Conservation (phyloP, 2,113 vertebrate genomes). For the Edolisoma coerulescens region DNA sequence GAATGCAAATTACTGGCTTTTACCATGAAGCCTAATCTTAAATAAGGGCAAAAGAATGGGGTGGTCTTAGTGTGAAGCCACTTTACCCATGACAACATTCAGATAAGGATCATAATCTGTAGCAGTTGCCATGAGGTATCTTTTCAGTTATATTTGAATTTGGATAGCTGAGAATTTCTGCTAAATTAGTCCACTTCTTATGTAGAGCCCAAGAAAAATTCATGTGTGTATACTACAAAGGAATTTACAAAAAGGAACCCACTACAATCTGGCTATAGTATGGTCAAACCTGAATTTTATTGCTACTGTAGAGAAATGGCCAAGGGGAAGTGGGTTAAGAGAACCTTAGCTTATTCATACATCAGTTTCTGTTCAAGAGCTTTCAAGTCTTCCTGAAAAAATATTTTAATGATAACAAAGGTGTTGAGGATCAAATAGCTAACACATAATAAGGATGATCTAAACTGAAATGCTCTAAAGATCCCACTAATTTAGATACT, state of each 20-base stretch:
- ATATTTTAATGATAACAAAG: neutral
- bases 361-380: neutral
- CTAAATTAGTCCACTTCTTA: neutral
- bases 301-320: neutral
- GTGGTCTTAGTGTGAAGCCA: neutral
- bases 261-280: neutral
- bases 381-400: neutral
- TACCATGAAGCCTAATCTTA: neutral
- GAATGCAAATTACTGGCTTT: neutral
- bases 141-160: neutral
- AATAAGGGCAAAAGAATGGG: neutral
- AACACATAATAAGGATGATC: neutral
- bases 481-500: neutral
- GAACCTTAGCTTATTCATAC: neutral
- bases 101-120: neutral
- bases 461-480: neutral
- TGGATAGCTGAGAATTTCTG: neutral
- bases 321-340: neutral
- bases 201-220: neutral
- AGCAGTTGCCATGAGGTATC: neutral
- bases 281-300: neutral
- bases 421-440: neutral
- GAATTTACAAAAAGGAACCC: neutral
- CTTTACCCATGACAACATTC: neutral
- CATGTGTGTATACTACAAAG: neutral